These are phyloP conservation scores for Melitaea athalia DNA, from an alignment of 2,888 invertebrate genomes.

Conservation along the genomic window DNA sequence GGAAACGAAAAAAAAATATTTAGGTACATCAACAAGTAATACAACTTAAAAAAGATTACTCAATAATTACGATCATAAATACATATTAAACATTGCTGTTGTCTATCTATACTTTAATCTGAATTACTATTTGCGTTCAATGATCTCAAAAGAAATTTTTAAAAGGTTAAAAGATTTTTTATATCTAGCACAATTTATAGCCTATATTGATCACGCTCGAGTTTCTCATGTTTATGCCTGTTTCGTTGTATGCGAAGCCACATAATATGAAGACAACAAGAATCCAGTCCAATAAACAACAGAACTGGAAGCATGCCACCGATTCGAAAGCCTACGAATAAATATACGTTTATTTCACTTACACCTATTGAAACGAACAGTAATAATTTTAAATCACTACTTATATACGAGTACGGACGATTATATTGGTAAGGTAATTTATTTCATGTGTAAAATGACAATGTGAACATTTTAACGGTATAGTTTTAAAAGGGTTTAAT, in stretches of 20 bases:
- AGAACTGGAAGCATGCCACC: conserved; percentile 35
- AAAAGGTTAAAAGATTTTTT: neutral
- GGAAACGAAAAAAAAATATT: too few relatives aligned
- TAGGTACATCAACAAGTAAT: too few relatives aligned
- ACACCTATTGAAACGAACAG: conserved; percentile 30
- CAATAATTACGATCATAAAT: too few relatives aligned
- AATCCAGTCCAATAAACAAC: conserved; percentile 31
- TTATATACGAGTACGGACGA: neutral
- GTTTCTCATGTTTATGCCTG: conserved; percentile 7
- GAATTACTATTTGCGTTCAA: neutral
- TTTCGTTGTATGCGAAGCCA: conserved; percentile 22
- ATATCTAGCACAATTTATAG: neutral
- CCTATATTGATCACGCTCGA: neutral
- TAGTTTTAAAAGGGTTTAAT: neutral
- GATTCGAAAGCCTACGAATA: conserved; percentile 31
- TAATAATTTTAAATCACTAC: conserved; percentile 18
- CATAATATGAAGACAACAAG: conserved; percentile 31
- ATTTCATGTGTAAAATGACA: neutral
- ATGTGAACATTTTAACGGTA: neutral
- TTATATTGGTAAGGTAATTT: conserved; percentile 3
- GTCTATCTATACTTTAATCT: neutral
- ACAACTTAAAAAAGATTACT: too few relatives aligned
- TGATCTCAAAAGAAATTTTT: neutral
- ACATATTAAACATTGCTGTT: too few relatives aligned
- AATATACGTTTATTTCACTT: conserved; percentile 25